Base-by-base conservation (phyloP, 2,888 invertebrate species). In the Pharmacophagus antenor region DNA sequence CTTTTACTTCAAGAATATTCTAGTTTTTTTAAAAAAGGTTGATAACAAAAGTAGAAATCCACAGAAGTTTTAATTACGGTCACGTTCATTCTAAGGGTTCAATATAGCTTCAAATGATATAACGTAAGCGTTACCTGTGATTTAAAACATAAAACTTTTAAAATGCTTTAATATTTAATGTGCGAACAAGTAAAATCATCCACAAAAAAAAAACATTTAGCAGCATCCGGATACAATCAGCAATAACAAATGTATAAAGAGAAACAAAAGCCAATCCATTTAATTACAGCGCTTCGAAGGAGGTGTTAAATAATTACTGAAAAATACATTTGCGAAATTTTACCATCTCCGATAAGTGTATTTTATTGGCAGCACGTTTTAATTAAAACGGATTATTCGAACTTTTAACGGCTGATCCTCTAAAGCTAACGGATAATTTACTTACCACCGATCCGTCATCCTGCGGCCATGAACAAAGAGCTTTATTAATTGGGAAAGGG, bases 371-470 rank as follows among this genome's bases (percentile, higher is more conserved):
- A 20, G 56, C 31, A 23, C 51, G 57, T 61, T 55, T 41, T 61
- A 63, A 61, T 61, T 61, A 56, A 56, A 56, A 61, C 18, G 52
- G 61, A 61, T 56, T 56, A 56, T 61, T 52, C 56, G n/a, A 61
- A 61, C 51, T 56, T 63, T 65, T 65, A 56, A 50, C 54, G 51
- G 63, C 44, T 61, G 60, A 58, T 64, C 56, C 44, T 55, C 49
- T 57, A 65, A 65, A 63, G 64, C 64, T 58, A 59, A 62, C 58
- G 54, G 61, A 63, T 63, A 63, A 62, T 67, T 62, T 80, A 85
- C 89, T 87, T 76, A 91, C 91, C 90, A 91, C 84, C 69, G 89
- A 90, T 83, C 91, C 91, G 73, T 91, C 91, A 77, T 88, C 88
- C 91, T 91, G 79, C 62, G 76, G 71, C 85, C 87, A 79, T 82